These are phyloP conservation scores for Lycopodina hypogea DNA, from an alignment of 37 sponge, comb jelly and placozoan species.

Conservation along the genomic window DNA sequence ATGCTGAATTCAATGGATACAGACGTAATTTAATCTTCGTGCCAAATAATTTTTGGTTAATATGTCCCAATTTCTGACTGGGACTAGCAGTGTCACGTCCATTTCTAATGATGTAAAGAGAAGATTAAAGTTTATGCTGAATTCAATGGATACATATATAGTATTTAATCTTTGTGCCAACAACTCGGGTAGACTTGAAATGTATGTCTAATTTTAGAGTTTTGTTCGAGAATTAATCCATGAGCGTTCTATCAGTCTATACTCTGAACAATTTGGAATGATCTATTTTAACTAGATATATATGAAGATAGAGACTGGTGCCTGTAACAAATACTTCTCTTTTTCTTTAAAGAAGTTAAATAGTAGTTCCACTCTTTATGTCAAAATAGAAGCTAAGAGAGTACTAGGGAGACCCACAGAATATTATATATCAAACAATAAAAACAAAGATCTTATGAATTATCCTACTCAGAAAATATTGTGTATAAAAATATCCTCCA, in stretches of 20 bases:
- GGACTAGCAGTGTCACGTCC: background rate
- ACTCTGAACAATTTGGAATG: too few species aligned
- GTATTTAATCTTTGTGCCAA: background rate
- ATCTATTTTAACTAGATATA: too few species aligned
- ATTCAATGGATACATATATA: background rate
- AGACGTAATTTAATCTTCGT: conserved; percentile 1
- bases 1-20: background rate
- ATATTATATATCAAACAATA: too few species aligned
- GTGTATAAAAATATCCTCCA: too few species aligned
- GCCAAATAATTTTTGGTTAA: background rate
- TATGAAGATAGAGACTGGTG: too few species aligned
- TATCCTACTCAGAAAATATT: too few species aligned
- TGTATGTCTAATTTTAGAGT: conserved; percentile 2
- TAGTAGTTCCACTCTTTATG: too few species aligned
- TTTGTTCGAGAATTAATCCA: background rate
- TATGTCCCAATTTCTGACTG: conserved; percentile 14
- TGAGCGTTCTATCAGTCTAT: background rate
- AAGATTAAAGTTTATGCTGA: background rate
- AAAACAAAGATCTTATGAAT: too few species aligned
- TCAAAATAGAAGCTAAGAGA: too few species aligned
- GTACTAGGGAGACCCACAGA: too few species aligned
- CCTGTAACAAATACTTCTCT: too few species aligned
- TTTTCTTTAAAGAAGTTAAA: too few species aligned
- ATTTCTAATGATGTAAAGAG: background rate
- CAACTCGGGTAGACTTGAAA: background rate